phyloP scores from a whole-genome alignment of 2,888 invertebrate species.

The Idaea dimidiata region DNA sequence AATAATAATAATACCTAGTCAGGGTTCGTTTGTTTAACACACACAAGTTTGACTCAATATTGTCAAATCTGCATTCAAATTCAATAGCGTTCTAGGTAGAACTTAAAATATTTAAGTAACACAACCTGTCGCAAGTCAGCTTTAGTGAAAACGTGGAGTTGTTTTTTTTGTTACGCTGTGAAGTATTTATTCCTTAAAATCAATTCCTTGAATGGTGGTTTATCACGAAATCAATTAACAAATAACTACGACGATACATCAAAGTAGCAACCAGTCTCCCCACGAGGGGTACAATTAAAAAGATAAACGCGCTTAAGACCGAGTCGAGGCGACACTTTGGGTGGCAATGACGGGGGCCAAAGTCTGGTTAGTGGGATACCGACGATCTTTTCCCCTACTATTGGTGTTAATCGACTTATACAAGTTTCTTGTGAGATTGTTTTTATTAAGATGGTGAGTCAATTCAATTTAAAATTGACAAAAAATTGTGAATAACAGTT shows the following conservation, averaged over 20 bases:
- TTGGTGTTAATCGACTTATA: slow-evolving; percentile 7
- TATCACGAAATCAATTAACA: slow-evolving; percentile 1
- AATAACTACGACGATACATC: slow-evolving; percentile 36
- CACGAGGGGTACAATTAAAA: slow-evolving; percentile 69
- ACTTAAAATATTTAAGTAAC: too few species aligned
- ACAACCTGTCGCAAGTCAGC: too few species aligned
- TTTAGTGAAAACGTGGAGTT: too few species aligned
- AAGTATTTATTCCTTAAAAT: background rate
- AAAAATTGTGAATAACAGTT: too few species aligned
- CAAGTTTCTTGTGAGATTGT: background rate
- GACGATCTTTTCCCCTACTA: slow-evolving; percentile 49
- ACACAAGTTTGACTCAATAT: too few species aligned
- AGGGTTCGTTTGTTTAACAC: too few species aligned
- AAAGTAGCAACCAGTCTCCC: slow-evolving; percentile 55
- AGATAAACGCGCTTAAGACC: slow-evolving; percentile 75
- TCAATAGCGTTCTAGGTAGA: too few species aligned
- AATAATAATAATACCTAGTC: too few species aligned
- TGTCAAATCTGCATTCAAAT: too few species aligned
- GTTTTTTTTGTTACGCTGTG: too few species aligned
- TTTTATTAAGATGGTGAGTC: background rate
- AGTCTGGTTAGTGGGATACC: slow-evolving; percentile 77
- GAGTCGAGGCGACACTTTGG: slow-evolving; percentile 64
- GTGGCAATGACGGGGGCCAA: slow-evolving; percentile 54
- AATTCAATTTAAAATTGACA: too few species aligned
- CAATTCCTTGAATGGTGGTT: background rate